These are phyloP conservation scores for Temnothorax longispinosus DNA, from an alignment of 1,140 invertebrate species.

Conservation along the genomic window DNA sequence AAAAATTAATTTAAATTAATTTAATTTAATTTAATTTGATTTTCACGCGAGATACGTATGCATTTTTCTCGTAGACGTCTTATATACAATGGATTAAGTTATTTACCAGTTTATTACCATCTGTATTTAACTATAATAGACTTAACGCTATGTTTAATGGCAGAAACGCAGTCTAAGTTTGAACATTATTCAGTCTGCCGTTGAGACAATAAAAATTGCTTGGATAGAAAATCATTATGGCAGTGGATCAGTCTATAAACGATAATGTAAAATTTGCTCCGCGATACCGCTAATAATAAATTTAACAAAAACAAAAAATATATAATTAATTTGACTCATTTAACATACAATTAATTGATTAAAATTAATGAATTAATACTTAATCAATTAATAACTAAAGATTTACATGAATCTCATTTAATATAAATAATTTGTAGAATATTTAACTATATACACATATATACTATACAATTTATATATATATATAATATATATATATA, in stretches of 20 bases:
- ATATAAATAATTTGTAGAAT: slow-evolving; percentile 1
- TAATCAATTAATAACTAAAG: not conserved
- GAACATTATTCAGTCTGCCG: not conserved
- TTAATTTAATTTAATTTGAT: not conserved
- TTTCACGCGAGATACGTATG: not conserved
- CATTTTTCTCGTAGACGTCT: not conserved
- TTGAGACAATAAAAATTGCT: not conserved
- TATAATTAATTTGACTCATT: not conserved
- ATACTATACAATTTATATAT: not conserved
- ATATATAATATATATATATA: not conserved
- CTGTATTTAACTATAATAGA: not conserved
- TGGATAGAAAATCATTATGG: slow-evolving; percentile 44
- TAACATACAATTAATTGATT: too few species aligned
- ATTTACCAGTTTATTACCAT: not conserved
- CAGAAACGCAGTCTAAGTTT: not conserved
- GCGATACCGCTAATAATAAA: not conserved
- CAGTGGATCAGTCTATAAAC: slow-evolving; percentile 57
- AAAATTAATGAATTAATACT: too few species aligned
- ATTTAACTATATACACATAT: not conserved
- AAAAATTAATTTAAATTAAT: not conserved
- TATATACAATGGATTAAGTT: slow-evolving; percentile 2
- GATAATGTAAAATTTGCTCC: slow-evolving; percentile 10
- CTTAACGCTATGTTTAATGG: slow-evolving; percentile 16
- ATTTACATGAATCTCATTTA: slow-evolving; percentile 7
- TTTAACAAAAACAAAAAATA: slow-evolving; percentile 1